Conservation (phyloP, 2,797 vertebrate species). For the Pseudocheirus occidentalis region DNA sequence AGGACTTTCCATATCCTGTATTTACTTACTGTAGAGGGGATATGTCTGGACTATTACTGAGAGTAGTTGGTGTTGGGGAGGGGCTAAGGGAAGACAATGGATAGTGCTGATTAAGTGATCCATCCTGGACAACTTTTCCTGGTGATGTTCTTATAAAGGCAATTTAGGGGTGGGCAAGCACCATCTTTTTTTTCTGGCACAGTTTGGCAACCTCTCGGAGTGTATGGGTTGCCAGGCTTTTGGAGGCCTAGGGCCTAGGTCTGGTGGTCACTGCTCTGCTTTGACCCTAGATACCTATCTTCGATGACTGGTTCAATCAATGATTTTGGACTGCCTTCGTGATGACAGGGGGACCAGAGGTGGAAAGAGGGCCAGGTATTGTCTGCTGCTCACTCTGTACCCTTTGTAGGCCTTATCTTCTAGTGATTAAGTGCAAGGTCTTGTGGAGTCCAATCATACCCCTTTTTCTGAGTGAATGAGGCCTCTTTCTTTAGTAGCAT, state of each 20-base stretch:
- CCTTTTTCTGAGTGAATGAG: not conserved
- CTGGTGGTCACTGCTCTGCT: not conserved
- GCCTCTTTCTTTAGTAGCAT: not conserved
- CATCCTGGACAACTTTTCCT: not conserved
- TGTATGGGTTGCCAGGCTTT: not conserved
- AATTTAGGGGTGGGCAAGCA: not conserved
- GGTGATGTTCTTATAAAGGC: not conserved
- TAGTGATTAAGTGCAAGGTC: not conserved
- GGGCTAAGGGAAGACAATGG: not conserved
- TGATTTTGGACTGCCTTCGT: not conserved
- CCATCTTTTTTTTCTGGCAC: not conserved
- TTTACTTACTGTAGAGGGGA: not conserved
- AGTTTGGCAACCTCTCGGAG: not conserved
- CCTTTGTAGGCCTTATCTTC: not conserved
- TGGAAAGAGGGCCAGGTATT: not conserved
- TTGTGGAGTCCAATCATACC: not conserved
- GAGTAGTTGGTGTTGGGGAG: not conserved
- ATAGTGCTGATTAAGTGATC: not conserved
- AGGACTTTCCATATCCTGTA: not conserved
- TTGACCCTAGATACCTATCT: not conserved
- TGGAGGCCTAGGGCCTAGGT: not conserved
- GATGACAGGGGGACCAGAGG: not conserved
- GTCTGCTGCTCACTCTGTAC: not conserved
- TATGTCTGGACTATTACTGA: not conserved
- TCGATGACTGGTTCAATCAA: not conserved